A percentile compares a stretch with the other conserved stretches of the same genome.
Conservation (phyloP, 2,888 invertebrate species). For the Chymomyza fuscimana region DNA sequence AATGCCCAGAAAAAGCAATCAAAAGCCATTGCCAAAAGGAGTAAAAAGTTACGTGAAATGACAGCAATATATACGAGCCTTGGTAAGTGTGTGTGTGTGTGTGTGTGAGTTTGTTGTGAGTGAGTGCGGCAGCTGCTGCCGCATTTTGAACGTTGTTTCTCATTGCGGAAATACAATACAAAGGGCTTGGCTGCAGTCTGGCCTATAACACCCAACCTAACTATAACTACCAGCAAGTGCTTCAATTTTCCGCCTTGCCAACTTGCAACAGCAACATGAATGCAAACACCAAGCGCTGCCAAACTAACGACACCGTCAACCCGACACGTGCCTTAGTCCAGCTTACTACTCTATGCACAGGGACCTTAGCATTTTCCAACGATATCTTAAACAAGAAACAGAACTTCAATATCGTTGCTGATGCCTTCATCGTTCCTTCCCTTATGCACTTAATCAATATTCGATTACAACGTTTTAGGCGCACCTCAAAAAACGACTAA, state of each 20-base stretch:
- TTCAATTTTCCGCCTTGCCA: slow-evolving; percentile 72
- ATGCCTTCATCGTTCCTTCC: slow-evolving; percentile 1
- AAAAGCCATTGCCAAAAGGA: slow-evolving; percentile 70
- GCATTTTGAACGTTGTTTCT: slow-evolving; percentile 40
- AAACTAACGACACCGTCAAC: background rate
- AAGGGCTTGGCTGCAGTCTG: slow-evolving; percentile 21
- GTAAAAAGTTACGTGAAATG: background rate
- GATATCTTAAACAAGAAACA: background rate
- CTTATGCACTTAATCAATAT: slow-evolving; percentile 67
- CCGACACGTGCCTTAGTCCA: background rate
- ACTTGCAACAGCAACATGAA: slow-evolving; percentile 32
- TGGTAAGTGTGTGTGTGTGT: background rate
- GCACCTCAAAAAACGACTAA: slow-evolving; percentile 40
- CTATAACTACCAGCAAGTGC: slow-evolving; percentile 43
- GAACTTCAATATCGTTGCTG: slow-evolving; percentile 66
- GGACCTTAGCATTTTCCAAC: background rate
- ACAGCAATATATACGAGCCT: background rate
- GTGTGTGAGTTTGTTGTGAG: background rate
- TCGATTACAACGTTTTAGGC: slow-evolving; percentile 59
- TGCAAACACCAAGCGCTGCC: background rate
- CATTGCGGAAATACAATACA: slow-evolving; percentile 47
- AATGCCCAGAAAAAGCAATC: slow-evolving; percentile 67
- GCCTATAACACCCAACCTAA: background rate
- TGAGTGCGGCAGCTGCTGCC: background rate
- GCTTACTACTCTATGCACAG: background rate